Percentiles rank a stretch among this genome's conserved stretches.
Conservation (phyloP, 2,113 vertebrate genomes). For the Actenoides hombroni region DNA sequence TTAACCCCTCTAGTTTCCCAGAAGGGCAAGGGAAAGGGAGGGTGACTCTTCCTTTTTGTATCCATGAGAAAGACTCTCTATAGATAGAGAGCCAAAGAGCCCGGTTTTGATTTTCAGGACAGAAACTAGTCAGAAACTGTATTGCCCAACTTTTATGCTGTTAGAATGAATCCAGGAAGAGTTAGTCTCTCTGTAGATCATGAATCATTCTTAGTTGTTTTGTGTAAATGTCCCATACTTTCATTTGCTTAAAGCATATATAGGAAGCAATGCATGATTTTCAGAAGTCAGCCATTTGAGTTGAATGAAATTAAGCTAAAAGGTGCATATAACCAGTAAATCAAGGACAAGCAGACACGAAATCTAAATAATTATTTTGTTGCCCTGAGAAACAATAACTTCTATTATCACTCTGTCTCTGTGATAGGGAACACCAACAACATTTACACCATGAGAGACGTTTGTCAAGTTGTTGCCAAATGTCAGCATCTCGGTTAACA, state of each 20-base stretch:
- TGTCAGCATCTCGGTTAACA: not conserved
- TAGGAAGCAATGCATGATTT: not conserved
- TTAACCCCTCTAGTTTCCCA: not conserved
- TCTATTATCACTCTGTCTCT: not conserved
- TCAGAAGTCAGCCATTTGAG: not conserved
- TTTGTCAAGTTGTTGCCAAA: not conserved
- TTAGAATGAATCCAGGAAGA: too few species aligned
- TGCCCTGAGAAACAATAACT: not conserved
- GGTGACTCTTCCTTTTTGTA: too few species aligned
- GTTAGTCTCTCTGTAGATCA: too few species aligned
- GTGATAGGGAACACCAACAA: not conserved
- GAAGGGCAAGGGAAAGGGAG: not conserved
- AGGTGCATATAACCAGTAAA: not conserved
- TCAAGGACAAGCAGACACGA: not conserved
- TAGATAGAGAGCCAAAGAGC: too few species aligned
- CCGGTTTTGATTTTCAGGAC: too few species aligned
- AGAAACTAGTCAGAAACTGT: too few species aligned
- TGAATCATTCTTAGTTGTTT: not conserved
- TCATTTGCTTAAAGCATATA: not conserved
- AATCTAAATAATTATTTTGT: not conserved
- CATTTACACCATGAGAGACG: not conserved
- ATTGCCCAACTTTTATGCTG: too few species aligned
- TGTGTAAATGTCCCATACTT: not conserved
- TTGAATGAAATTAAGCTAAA: not conserved
- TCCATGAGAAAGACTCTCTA: too few species aligned